Conservation (phyloP, 2,113 vertebrate species). For the Psettodes erumei region DNA sequence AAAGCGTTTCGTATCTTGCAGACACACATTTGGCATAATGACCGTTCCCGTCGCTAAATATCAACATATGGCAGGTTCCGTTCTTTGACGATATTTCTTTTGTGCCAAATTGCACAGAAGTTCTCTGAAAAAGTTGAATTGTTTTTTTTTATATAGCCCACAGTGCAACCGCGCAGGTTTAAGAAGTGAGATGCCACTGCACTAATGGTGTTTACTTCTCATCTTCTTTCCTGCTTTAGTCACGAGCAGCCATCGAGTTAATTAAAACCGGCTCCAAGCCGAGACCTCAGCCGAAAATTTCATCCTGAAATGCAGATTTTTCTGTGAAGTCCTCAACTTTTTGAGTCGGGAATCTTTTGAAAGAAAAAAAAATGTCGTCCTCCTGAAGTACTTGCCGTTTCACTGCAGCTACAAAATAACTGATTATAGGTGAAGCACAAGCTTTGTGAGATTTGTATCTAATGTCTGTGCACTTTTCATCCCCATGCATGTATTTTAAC, state of each 20-base stretch:
- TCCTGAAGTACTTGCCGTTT: too few species aligned
- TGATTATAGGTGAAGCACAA: too few species aligned
- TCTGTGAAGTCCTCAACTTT: too few species aligned
- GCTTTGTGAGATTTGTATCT: too few species aligned
- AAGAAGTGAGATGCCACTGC: not conserved
- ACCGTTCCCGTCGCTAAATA: not conserved
- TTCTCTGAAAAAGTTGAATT: not conserved
- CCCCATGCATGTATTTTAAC: too few species aligned
- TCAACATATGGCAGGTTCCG: not conserved
- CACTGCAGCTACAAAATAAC: too few species aligned
- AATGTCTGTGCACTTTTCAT: too few species aligned
- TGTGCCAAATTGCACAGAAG: not conserved
- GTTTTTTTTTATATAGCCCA: not conserved
- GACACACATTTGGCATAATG: not conserved
- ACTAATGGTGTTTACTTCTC: not conserved
- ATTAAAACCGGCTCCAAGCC: not conserved
- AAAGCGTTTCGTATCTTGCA: not conserved
- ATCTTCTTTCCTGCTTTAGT: not conserved
- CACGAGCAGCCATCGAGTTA: not conserved
- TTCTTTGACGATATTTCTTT: not conserved
- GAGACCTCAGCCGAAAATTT: not conserved
- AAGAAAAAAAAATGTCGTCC: too few species aligned
- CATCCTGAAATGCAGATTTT: too few species aligned
- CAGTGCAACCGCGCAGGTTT: not conserved
- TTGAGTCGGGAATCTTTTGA: too few species aligned